phyloP scores from a whole-genome alignment of 2,888 invertebrate genomes.

The Carabus problematicus region DNA sequence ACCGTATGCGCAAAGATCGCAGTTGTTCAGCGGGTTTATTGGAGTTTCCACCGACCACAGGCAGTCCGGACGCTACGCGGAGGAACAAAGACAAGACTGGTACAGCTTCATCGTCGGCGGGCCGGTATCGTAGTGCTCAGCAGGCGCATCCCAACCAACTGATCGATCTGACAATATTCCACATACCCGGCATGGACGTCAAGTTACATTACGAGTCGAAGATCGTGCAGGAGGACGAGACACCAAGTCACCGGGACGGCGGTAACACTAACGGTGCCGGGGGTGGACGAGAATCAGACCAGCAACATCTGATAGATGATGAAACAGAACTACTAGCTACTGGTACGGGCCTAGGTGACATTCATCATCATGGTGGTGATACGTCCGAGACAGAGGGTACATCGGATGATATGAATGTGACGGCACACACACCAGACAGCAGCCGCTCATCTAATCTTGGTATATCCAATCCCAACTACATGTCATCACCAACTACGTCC shows the following conservation, averaged over 20 bases:
- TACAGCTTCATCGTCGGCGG: conserved; percentile 51
- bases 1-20: conserved; percentile 76
- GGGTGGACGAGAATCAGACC: no score
- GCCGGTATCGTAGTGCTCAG: conserved; percentile 52
- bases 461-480: conserved; percentile 27
- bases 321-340: no score
- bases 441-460: conserved; percentile 26
- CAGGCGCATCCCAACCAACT: conserved; percentile 61
- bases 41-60: conserved; percentile 54
- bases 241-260: no score
- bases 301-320: no score
- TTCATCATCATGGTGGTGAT: no score
- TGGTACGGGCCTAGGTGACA: no score
- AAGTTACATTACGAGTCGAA: conserved; percentile 59
- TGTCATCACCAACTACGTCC: conserved; percentile 16
- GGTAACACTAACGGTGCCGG: no score
- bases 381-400: no score
- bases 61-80: conserved; percentile 57
- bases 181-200: conserved; percentile 90
- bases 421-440: conserved; percentile 4
- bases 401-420: no score
- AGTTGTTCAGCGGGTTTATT: conserved; percentile 59
- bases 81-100: conserved; percentile 57
- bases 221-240: conserved; percentile 47
- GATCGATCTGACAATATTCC: conserved; percentile 84